Base-by-base conservation (phyloP, 2,797 vertebrate species). In the Diplodus sargus region DNA sequence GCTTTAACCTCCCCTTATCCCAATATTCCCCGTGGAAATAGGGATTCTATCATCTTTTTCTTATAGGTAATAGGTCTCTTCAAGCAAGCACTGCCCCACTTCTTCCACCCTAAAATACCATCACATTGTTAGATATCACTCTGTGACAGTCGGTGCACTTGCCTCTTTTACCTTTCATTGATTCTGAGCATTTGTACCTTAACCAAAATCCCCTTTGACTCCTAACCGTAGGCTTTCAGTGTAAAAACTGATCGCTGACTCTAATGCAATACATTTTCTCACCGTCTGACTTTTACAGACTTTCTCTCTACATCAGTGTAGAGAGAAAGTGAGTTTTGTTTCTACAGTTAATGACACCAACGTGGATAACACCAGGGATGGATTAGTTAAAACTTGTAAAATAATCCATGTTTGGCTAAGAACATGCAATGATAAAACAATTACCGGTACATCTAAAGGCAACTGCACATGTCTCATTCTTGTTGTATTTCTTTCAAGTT, bases 11-110 rank as follows among this genome's bases (percentile, higher is more conserved):
- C 48, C 53, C 48, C 18, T 79, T 39, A 76, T 61, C 60, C 60
- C 49, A 74, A 18, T 60, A 76, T 62, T 87, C 70, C 81, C 56
- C 39, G 11, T 78, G 56, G 68, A 76, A 53, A 52, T 15, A 48
- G 11, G 8, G 18, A 68, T 66, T 83, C 51, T 70, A 51, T 69
- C 34, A 74, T 72, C 14, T 49, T n/a, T 52, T 78, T 61, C 70
- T 61, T 69, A 59, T 66, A 58, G 66, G 56, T 66, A 58, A 28
- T 53, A 25, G 2, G 28, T 20, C 3, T 39, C 28, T 62, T 65
- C 68, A 52, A 62, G 54, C 68, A 52, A 83, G 75, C 60, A 66
- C 34, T 77, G 66, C 14, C 53, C 42, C 1, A 59, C 39, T 77
- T 74, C 53, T 68, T 61, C 42, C 30, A 61, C 25, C 25, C 7